Conservation (phyloP, 1,140 invertebrate species). For the Orchesella cincta region DNA sequence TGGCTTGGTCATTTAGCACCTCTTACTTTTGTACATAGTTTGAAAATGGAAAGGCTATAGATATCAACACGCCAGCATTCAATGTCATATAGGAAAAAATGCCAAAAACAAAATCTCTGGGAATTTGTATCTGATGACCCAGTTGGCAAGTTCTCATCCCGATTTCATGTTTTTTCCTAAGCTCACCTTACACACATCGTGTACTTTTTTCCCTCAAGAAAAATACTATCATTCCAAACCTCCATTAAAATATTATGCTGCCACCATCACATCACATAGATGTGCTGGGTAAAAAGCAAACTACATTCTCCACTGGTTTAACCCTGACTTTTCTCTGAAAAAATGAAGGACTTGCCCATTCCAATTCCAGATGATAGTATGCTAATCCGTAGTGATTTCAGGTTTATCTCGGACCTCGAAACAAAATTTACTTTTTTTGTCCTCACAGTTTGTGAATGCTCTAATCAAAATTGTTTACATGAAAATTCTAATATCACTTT, state of each 20-base stretch:
- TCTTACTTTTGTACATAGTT: too few species aligned
- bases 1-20: too few species aligned
- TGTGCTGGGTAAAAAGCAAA: not conserved
- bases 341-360: too few species aligned
- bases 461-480: too few species aligned
- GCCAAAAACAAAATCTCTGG: not conserved
- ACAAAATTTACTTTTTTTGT: too few species aligned
- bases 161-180: not conserved
- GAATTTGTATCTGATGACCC: slow-evolving; percentile 9
- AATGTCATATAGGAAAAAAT: not conserved
- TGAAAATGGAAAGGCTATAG: too few species aligned
- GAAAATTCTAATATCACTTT: too few species aligned
- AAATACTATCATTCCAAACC: not conserved
- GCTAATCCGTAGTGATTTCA: too few species aligned
- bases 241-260: not conserved
- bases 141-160: slow-evolving; percentile 17
- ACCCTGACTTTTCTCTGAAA: too few species aligned
- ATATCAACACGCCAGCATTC: not conserved
- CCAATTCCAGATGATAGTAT: too few species aligned
- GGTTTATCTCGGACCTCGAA: too few species aligned
- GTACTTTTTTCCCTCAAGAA: not conserved
- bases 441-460: too few species aligned
- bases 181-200: not conserved
- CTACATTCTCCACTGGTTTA: not conserved
- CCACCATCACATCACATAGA: not conserved